phyloP scores from a whole-genome alignment of 2,113 vertebrate species.

The Macrotus californicus region DNA sequence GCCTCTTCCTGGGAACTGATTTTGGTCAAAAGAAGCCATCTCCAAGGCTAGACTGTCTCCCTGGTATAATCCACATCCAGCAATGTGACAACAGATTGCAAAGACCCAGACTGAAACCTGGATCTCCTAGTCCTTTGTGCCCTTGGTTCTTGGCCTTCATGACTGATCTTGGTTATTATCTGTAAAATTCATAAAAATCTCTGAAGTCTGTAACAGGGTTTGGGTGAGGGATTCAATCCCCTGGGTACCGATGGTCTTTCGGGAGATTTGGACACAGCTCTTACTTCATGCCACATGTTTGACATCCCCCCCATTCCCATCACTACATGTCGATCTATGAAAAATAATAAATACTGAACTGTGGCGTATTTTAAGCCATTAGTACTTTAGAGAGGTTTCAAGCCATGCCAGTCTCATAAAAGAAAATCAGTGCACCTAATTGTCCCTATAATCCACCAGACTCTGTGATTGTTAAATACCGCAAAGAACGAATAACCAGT shows the following conservation, averaged over 20 bases:
- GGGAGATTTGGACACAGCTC: not conserved
- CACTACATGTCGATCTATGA: not conserved
- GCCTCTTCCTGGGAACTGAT: not conserved
- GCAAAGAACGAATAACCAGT: not conserved
- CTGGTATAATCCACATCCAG: not conserved
- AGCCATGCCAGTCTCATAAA: not conserved
- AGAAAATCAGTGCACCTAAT: not conserved
- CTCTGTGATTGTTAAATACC: not conserved
- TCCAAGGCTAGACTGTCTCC: fast-evolving
- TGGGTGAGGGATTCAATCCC: not conserved
- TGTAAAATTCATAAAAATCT: not conserved
- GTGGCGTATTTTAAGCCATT: not conserved
- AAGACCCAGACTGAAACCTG: not conserved
- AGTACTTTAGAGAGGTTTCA: not conserved
- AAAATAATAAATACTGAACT: not conserved
- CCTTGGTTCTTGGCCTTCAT: not conserved
- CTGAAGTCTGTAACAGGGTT: not conserved
- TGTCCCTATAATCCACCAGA: not conserved
- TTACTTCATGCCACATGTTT: not conserved
- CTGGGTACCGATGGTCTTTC: not conserved
- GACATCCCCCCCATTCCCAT: not conserved
- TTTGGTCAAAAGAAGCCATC: not conserved
- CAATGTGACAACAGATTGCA: not conserved
- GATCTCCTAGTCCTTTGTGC: not conserved
- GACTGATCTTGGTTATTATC: not conserved